Percentiles rank a stretch among this genome's conserved stretches.
Evolutionary conservation across 2,113 vertebrate genomes (phyloP).

Genomic region (Spilogale gracilis): DNA sequence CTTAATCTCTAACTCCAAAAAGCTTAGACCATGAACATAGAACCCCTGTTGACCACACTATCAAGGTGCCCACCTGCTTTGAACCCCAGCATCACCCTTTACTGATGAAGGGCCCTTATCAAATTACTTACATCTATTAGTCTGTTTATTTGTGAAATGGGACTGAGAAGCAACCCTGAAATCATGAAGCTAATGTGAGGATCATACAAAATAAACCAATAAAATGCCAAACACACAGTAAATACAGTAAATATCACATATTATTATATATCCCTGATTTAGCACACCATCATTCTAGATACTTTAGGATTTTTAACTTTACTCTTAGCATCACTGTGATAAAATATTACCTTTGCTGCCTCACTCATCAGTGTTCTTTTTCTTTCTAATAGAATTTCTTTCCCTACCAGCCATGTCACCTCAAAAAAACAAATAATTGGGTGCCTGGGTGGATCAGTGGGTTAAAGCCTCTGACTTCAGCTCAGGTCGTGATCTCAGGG

Average conservation of each 20-base stretch:
- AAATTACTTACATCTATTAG: neutral
- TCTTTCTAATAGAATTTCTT: neutral
- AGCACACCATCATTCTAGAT: neutral
- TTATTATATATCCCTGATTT: neutral
- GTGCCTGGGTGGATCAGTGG: no score
- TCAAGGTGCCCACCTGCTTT: neutral
- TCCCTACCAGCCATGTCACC: neutral
- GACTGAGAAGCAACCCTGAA: neutral
- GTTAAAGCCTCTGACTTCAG: no score
- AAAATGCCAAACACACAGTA: neutral
- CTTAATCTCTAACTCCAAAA: neutral
- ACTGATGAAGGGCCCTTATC: neutral
- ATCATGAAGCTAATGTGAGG: neutral
- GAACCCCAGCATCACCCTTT: neutral
- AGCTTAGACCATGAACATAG: neutral
- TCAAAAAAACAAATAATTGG: neutral
- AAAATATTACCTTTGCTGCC: neutral
- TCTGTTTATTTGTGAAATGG: neutral
- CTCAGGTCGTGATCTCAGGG: no score
- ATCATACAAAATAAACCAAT: neutral
- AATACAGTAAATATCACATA: neutral
- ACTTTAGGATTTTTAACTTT: neutral
- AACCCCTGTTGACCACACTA: neutral
- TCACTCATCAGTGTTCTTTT: neutral
- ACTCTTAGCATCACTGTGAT: neutral